Conservation (phyloP, 2,797 vertebrate genomes). For the Hoplostethus atlanticus region DNA sequence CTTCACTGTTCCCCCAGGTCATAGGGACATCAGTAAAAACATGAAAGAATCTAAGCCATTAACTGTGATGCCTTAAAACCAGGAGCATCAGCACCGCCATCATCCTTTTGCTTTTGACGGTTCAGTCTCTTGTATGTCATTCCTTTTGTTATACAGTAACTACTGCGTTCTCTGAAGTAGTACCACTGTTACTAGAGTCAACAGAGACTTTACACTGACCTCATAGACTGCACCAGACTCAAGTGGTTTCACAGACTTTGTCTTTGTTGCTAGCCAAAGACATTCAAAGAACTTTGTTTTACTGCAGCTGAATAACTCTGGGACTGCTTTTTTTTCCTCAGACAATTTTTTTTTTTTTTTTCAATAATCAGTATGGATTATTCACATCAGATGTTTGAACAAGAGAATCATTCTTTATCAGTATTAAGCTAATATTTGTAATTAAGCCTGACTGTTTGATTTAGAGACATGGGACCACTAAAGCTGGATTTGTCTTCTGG, state of each 20-base stretch:
- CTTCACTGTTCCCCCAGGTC: conserved; percentile 26
- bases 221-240: conserved; percentile 41
- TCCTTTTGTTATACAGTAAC: conserved; percentile 1
- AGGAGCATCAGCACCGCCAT: conserved; percentile 64
- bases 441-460: conserved; percentile 14
- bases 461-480: conserved; percentile 6
- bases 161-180: conserved; percentile 22
- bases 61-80: conserved; percentile 73
- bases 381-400: conserved; percentile 1
- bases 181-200: conserved; percentile 30
- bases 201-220: conserved; percentile 27
- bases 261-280: conserved; percentile 69
- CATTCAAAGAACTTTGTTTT: conserved; percentile 38
- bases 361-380: neutral
- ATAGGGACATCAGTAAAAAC: neutral
- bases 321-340: conserved; percentile 39
- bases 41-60: conserved; percentile 28
- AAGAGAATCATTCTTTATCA: conserved; percentile 37
- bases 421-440: conserved; percentile 58
- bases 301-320: conserved; percentile 46
- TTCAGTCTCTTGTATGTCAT: conserved; percentile 31
- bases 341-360: conserved; percentile 18
- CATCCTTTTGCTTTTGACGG: conserved; percentile 35
- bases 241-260: conserved; percentile 35
- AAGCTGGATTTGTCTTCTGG: neutral